Evolutionary conservation across 64 coral and sea anemone genomes (phyloP), one percentile per base, ranked within the genome.

Genomic region (Stichodactyla mertensii): DNA sequence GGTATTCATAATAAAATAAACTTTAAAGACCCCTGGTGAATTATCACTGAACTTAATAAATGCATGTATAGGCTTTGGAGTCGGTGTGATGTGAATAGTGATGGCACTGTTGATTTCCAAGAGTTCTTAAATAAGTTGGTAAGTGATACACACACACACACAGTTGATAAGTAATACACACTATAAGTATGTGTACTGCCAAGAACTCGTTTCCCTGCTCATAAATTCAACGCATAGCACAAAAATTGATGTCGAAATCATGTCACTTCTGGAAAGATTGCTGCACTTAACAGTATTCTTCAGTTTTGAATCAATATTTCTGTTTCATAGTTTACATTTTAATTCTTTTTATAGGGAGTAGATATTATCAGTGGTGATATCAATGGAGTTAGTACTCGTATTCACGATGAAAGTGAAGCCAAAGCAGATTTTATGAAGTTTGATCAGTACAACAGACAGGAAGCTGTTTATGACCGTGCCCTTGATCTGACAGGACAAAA

Each of bases 121-220:
- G 95, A 98, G 55, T 98, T 98, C 87, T 92, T 98, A 77, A 77
- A 64, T 55, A 94, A 90, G 84, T 83, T 98, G 92, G 95, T 98
- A 90, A 89, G 84, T 28, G 52, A 31, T 16, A 0, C 66, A n/a
- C 69, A 28, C 0, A 0, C 66, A n/a, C 69, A 28, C 0, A 2
- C 36, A 45, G 36, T 45, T 45, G 36, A 2, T 45, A 45, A 45
- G 36, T 45, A 45, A 45, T 45, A 45, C 36, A 45, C 3, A 45
- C 3, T 2, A 45, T 2, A 45, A 45, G 36, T 45, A 45, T 45
- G 36, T 45, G 36, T 45, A 45, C 36, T 45, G 36, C 36, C 36
- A 45, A 45, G 36, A 45, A 45, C 36, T 45, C 36, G 3, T 45
- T 45, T 45, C 1, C 36, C 36, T 45, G 36, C 36, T 45, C 3